Evolutionary conservation across 2,797 vertebrate genomes (phyloP).

Genomic region (Sebastes diaconus): DNA sequence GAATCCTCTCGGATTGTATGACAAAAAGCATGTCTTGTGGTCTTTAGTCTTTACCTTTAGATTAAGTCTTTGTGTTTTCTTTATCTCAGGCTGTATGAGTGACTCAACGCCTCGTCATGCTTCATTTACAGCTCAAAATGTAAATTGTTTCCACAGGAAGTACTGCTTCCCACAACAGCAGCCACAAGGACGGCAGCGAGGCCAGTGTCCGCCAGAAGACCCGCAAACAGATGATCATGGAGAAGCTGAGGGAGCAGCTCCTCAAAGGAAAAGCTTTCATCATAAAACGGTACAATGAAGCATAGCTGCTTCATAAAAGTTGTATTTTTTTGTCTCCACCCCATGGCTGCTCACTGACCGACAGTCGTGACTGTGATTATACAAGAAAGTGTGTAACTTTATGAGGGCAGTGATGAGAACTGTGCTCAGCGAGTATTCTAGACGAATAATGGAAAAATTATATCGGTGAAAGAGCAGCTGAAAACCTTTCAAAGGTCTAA

Average conservation of each 20-base stretch:
- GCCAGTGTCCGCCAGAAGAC: slow-evolving; percentile 88
- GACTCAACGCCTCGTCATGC: not conserved
- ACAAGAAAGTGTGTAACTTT: not conserved
- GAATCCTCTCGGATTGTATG: not conserved
- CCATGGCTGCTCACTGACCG: not conserved
- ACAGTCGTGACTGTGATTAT: not conserved
- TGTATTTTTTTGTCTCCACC: not conserved
- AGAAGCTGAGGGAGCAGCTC: slow-evolving; percentile 93
- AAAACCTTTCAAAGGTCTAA: slow-evolving; percentile 54
- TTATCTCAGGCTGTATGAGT: not conserved
- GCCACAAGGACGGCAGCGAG: slow-evolving; percentile 89
- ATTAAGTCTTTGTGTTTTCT: not conserved
- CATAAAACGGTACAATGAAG: slow-evolving; percentile 85
- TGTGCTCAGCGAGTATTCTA: slow-evolving; percentile 15
- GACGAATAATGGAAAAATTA: slow-evolving; percentile 32
- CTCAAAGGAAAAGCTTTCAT: slow-evolving; percentile 90
- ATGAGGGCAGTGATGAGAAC: slow-evolving; percentile 23
- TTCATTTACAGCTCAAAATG: slow-evolving; percentile 54
- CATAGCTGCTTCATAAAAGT: not conserved
- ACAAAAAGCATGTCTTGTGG: not conserved
- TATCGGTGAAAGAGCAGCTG: slow-evolving; percentile 12
- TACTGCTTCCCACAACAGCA: slow-evolving; percentile 91
- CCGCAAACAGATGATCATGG: slow-evolving; percentile 90
- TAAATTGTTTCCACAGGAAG: slow-evolving; percentile 85
- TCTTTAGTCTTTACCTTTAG: not conserved